Percentiles rank a stretch among this genome's conserved stretches.
Evolutionary conservation across 2,113 vertebrate genomes (phyloP).

Genomic region (Paracanthobrama guichenoti): DNA sequence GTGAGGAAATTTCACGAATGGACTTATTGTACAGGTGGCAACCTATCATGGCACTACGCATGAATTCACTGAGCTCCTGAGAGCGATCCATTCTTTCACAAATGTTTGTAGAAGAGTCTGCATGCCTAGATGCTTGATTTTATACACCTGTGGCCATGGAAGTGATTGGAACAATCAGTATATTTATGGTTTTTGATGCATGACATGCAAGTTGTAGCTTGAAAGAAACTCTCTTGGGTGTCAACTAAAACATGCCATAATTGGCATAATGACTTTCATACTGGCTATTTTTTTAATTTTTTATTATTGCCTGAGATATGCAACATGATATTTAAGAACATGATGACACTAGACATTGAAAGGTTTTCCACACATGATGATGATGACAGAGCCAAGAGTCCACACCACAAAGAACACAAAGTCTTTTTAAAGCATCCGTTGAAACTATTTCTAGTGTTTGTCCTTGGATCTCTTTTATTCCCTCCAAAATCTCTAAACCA

Average conservation of each 20-base stretch:
- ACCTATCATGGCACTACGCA: no score
- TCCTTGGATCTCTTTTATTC: slow-evolving; percentile 39
- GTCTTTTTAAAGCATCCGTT: background rate
- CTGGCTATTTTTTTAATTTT: background rate
- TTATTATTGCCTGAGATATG: background rate
- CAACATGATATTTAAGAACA: slow-evolving; percentile 12
- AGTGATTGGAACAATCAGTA: no score
- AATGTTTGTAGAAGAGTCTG: no score
- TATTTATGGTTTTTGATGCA: no score
- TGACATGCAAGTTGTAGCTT: background rate
- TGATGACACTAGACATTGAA: background rate
- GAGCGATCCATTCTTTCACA: no score
- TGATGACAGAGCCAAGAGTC: background rate
- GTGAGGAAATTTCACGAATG: no score
- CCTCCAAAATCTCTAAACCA: slow-evolving; percentile 18
- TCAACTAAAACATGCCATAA: slow-evolving; percentile 1
- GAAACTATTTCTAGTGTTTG: slow-evolving; percentile 28
- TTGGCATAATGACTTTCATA: slow-evolving; percentile 66
- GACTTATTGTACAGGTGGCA: no score
- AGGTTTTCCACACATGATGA: background rate
- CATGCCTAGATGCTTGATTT: no score
- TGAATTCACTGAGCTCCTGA: no score
- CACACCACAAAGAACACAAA: background rate
- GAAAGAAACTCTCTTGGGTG: background rate
- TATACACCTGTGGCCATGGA: no score